Conservation (phyloP, 92 coral and sea anemone genomes). For the Montipora capitata region DNA sequence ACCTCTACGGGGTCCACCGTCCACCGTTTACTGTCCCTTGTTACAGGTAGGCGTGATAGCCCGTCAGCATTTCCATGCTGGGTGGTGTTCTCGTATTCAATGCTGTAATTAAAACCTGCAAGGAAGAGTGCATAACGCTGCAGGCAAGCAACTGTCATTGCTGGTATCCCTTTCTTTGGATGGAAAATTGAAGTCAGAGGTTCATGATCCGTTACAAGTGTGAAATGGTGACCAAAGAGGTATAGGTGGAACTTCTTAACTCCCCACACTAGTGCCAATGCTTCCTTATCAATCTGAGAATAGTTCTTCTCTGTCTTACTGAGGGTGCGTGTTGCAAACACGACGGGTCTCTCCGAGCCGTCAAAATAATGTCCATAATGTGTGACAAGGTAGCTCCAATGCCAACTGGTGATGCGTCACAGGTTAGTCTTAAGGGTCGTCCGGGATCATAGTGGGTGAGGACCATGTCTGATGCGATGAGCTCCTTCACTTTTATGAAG, state of each 20-base stretch:
- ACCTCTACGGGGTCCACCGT: neutral
- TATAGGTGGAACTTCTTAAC: no score
- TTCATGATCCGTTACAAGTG: no score
- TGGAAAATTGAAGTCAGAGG: conserved; percentile 44
- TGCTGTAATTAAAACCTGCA: conserved; percentile 17
- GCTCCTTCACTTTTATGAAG: neutral
- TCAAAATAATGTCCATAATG: conserved; percentile 54
- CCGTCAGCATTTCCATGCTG: no score
- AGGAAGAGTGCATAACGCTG: conserved; percentile 52
- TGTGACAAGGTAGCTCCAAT: conserved; percentile 67
- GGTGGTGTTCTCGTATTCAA: no score
- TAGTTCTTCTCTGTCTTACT: conserved; percentile 62
- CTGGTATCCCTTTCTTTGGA: conserved; percentile 66
- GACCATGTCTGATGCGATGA: conserved; percentile 61
- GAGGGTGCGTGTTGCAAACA: conserved; percentile 33
- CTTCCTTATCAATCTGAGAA: conserved; percentile 71
- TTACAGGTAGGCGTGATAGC: neutral
- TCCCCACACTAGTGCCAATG: conserved; percentile 7
- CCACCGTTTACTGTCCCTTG: neutral
- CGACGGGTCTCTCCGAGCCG: conserved; percentile 62
- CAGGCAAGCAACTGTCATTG: conserved; percentile 66
- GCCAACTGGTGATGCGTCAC: conserved; percentile 75
- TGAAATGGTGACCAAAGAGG: no score
- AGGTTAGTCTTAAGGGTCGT: conserved; percentile 58
- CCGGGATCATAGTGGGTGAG: conserved; percentile 76